phyloP scores from a whole-genome alignment of 2,113 vertebrate genomes.

The Pterophyllum scalare region DNA sequence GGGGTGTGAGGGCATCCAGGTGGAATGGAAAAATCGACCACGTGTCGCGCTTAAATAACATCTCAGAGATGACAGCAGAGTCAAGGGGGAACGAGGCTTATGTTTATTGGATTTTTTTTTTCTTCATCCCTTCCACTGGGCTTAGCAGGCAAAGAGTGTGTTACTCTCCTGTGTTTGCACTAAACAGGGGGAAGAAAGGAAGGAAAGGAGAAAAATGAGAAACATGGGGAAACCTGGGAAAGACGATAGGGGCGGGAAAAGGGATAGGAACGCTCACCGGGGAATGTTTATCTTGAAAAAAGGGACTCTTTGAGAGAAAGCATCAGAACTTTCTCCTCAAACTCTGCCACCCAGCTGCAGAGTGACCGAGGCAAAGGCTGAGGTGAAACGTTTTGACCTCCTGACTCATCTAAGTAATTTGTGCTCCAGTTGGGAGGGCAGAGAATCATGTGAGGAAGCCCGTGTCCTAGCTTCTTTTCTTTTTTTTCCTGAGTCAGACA shows the following conservation, averaged over 20 bases:
- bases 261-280: not conserved
- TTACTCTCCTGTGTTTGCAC: constrained; percentile 31
- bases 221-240: constrained; percentile 15
- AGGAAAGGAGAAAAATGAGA: constrained; percentile 23
- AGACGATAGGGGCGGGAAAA: not conserved
- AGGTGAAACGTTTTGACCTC: constrained; percentile 22
- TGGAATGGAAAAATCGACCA: constrained; percentile 66
- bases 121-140: not conserved
- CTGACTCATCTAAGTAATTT: constrained; percentile 8
- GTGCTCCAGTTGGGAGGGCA: not conserved
- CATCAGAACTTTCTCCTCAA: not conserved
- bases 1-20: constrained; percentile 29
- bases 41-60: constrained; percentile 63
- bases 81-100: constrained; percentile 45
- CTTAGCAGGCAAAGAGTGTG: constrained; percentile 11
- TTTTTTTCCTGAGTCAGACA: constrained; percentile 3
- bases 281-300: not conserved
- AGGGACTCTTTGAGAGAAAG: not conserved
- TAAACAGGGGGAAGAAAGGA: constrained; percentile 6
- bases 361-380: constrained; percentile 28
- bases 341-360: constrained; percentile 18
- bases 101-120: constrained; percentile 66
- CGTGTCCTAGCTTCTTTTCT: not conserved
- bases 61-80: constrained; percentile 44
- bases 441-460: constrained; percentile 25